Conservation (phyloP, 2,797 vertebrate genomes). For the Hippoglossus hippoglossus region DNA sequence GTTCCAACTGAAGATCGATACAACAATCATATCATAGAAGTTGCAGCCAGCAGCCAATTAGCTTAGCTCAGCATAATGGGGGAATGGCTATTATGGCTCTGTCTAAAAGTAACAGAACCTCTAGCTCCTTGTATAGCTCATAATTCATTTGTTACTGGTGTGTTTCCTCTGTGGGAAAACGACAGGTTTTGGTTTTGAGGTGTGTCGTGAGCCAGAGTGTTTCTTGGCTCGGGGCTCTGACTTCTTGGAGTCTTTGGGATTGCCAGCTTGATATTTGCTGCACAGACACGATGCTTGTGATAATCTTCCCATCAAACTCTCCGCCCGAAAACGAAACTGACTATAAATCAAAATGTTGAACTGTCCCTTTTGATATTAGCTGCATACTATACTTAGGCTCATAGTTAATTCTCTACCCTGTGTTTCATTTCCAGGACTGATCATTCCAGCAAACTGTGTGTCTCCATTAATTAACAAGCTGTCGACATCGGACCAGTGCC, state of each 20-base stretch:
- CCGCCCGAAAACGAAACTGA: background rate
- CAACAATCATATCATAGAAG: too few relatives aligned
- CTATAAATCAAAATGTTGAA: background rate
- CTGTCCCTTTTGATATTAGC: background rate
- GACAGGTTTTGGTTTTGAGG: background rate
- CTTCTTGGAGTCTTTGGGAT: background rate
- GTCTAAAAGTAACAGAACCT: too few relatives aligned
- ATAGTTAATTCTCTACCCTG: background rate
- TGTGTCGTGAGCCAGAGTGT: background rate
- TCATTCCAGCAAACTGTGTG: slow-evolving; percentile 98
- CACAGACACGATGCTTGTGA: background rate
- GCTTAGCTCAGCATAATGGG: too few relatives aligned
- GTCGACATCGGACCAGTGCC: slow-evolving; percentile 96
- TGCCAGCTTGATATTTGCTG: background rate
- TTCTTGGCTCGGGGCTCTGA: background rate
- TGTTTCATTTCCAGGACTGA: slow-evolving; percentile 86
- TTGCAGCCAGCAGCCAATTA: too few relatives aligned
- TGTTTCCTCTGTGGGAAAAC: too few relatives aligned
- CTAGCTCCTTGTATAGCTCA: too few relatives aligned
- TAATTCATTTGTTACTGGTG: too few relatives aligned
- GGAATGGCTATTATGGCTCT: too few relatives aligned
- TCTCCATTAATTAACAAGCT: slow-evolving; percentile 94
- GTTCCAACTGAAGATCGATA: too few relatives aligned
- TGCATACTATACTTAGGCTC: background rate
- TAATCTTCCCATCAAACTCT: background rate